Percentiles rank a stretch among this genome's conserved stretches.
phyloP scores from a whole-genome alignment of 2,888 invertebrate species.

The Perdita meconis region DNA sequence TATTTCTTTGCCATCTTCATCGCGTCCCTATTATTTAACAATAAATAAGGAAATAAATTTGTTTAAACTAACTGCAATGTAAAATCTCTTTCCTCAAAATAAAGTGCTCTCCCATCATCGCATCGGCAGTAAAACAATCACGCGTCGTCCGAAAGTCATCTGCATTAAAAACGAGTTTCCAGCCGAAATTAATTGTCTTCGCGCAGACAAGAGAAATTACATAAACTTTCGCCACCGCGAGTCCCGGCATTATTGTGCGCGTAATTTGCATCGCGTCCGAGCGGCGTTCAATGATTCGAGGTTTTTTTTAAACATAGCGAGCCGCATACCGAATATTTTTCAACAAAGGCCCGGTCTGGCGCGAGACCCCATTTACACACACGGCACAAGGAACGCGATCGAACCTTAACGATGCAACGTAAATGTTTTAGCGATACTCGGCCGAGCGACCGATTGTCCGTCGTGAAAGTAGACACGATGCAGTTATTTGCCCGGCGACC shows the following conservation, averaged over 20 bases:
- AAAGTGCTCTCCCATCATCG: neutral
- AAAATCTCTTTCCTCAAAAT: neutral
- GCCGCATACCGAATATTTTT: neutral
- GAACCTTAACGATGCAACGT: slow-evolving; percentile 14
- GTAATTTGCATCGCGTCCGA: slow-evolving; percentile 16
- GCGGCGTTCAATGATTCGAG: neutral
- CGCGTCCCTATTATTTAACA: too few relatives aligned
- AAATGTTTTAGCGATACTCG: slow-evolving; percentile 21
- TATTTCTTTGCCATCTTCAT: too few relatives aligned
- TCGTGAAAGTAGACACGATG: slow-evolving; percentile 35
- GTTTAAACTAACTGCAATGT: too few relatives aligned
- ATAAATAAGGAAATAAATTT: too few relatives aligned
- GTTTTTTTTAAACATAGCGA: neutral
- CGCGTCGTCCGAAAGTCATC: slow-evolving; percentile 18
- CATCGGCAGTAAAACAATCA: slow-evolving; percentile 26
- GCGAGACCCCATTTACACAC: neutral
- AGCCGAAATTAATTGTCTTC: slow-evolving; percentile 32
- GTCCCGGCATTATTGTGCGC: neutral
- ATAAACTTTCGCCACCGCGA: slow-evolving; percentile 19
- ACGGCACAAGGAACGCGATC: neutral
- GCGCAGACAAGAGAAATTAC: slow-evolving; percentile 1
- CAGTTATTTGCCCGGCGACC: slow-evolving; percentile 30
- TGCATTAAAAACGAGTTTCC: slow-evolving; percentile 6
- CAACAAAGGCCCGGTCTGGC: neutral
- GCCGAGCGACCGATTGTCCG: neutral